Evolutionary conservation across 2,797 vertebrate genomes (phyloP).

Genomic region (Trematomus bernacchii): DNA sequence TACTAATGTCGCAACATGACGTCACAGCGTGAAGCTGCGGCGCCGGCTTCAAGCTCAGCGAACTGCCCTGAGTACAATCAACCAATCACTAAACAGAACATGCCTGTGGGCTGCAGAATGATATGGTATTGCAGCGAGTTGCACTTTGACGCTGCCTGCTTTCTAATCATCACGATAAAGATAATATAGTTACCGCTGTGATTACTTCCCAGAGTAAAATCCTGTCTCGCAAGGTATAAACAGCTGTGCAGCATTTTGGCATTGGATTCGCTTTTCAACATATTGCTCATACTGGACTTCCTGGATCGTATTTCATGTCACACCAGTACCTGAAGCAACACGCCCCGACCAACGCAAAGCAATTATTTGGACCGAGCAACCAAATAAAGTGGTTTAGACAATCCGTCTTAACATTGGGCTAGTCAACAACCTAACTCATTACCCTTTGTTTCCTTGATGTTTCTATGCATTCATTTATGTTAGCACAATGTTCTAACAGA

Average conservation of each 20-base stretch:
- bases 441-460: conserved; percentile 1
- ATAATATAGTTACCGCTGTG: conserved; percentile 3
- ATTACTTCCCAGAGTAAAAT: neutral
- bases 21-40: too few relatives aligned
- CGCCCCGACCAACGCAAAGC: neutral
- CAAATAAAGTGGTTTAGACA: conserved; percentile 9
- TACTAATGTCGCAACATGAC: neutral
- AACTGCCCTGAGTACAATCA: too few relatives aligned
- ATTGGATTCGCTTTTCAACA: conserved; percentile 13
- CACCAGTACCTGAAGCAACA: conserved; percentile 2
- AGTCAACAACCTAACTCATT: conserved; percentile 1
- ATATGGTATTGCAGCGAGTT: too few relatives aligned
- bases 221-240: conserved; percentile 3
- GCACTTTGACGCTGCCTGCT: too few relatives aligned
- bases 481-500: conserved; percentile 12
- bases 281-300: neutral
- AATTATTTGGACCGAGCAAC: neutral
- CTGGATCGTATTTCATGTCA: conserved; percentile 9
- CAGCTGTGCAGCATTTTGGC: neutral
- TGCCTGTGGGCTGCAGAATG: too few relatives aligned
- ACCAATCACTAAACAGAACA: too few relatives aligned
- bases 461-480: conserved; percentile 5
- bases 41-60: too few relatives aligned
- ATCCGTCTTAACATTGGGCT: conserved; percentile 5
- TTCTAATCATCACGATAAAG: neutral